Evolutionary conservation across 2,888 invertebrate species (phyloP).

Genomic region (Metopia argyrocephala): DNA sequence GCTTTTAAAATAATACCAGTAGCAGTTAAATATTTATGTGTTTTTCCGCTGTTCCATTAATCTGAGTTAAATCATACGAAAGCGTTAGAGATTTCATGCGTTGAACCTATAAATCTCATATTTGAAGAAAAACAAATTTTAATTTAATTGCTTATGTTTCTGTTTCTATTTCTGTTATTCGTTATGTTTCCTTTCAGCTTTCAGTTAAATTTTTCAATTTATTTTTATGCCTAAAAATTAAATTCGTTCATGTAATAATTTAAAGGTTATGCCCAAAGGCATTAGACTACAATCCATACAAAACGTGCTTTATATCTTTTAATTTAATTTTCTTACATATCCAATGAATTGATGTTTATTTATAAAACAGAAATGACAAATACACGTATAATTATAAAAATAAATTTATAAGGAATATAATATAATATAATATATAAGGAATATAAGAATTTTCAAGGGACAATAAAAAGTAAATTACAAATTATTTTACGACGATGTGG

Average conservation of each 20-base stretch:
- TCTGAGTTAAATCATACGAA: slow-evolving; percentile 20
- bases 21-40: neutral
- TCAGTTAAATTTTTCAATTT: neutral
- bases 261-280: slow-evolving; percentile 49
- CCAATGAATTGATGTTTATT: no score
- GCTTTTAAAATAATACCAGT: no score
- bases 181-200: neutral
- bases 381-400: no score
- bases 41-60: neutral
- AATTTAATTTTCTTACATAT: no score
- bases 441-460: no score
- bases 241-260: slow-evolving; percentile 51
- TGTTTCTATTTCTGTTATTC: neutral
- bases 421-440: no score
- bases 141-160: slow-evolving; percentile 35
- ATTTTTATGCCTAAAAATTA: slow-evolving; percentile 23
- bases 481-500: no score
- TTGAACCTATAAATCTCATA: slow-evolving; percentile 20
- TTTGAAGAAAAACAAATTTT: slow-evolving; percentile 18
- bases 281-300: slow-evolving; percentile 36
- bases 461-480: no score
- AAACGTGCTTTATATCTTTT: slow-evolving; percentile 31
- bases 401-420: no score
- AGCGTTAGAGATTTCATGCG: slow-evolving; percentile 12
- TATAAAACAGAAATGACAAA: no score